Evolutionary conservation across 2,797 vertebrate genomes (phyloP), one percentile per base, ranked within the genome.

Genomic region (Cephalopachus bancanus): DNA sequence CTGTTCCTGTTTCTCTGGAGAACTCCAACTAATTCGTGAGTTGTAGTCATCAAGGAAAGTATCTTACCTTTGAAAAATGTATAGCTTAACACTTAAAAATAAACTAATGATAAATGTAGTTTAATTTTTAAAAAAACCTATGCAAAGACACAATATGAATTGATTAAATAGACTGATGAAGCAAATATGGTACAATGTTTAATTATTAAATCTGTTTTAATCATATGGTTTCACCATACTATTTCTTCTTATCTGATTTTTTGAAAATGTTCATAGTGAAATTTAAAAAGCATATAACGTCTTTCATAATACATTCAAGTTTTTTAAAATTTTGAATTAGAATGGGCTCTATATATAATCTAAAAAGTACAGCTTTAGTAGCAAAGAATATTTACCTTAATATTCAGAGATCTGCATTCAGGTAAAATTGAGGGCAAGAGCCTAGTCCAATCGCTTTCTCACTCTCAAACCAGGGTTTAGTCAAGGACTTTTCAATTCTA

Each of bases 401-500:
- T 84, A 71, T 59, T 80, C 83, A 75, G 74, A 97, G 79, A 95
- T 67, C 17, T 15, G 4, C 60, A 62, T 89, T 91, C 28, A 51
- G n/a, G 69, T 83, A 91, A 94, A 96, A 71, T 33, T 37, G 49
- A 28, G 44, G 51, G 7, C 28, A 79, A 90, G 10, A 6, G 65
- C 76, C 33, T 84, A 71, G 51, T 80, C n/a, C 53, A 92, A 44
- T 37, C 2, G 4, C 37, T 94, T 94, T 96, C 76, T 92, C 81
- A 44, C 87, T 53, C 33, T 69, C 75, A 75, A 90, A 83, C 67
- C 75, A 72, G 87, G 93, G 62, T 93, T 91, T 84, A 89, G 91
- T 37, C 57, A 75, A 91, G 44, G 86, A 33, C 90, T 95, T 96
- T 95, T 96, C 93, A 92, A 94, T 94, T 67, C 81, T 83, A 75